Percentiles rank a stretch among this genome's conserved stretches.
phyloP scores from a whole-genome alignment of 2,888 invertebrate genomes.

The Dexiosoma caninum region DNA sequence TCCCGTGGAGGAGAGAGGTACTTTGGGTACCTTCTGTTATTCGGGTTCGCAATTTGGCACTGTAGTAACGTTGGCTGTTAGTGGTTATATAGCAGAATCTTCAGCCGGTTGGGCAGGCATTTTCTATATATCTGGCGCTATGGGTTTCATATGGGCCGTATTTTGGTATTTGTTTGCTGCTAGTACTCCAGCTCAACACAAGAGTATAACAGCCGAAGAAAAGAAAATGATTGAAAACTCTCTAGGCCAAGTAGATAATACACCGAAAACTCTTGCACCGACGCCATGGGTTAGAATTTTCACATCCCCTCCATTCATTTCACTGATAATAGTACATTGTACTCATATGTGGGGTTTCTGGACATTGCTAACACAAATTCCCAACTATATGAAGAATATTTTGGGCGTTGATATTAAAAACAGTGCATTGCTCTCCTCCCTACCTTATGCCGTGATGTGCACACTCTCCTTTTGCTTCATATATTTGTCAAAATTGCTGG shows the following conservation, averaged over 20 bases:
- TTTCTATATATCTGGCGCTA: conserved; percentile 85
- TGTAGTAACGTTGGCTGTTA: conserved; percentile 84
- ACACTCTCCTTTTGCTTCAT: conserved; percentile 85
- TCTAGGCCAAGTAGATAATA: conserved; percentile 78
- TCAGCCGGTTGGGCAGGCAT: conserved; percentile 86
- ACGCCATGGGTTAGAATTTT: conserved; percentile 88
- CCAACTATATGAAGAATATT: conserved; percentile 87
- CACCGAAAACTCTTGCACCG: conserved; percentile 67
- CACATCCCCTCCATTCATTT: conserved; percentile 87
- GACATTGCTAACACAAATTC: conserved; percentile 89
- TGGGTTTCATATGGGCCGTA: conserved; percentile 82
- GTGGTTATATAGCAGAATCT: conserved; percentile 84
- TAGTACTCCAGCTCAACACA: conserved; percentile 82
- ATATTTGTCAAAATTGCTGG: conserved; percentile 81
- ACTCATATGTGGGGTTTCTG: conserved; percentile 89
- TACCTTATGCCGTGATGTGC: conserved; percentile 87
- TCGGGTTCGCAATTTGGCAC: conserved; percentile 90
- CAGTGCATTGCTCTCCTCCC: conserved; percentile 84
- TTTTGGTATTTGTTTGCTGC: conserved; percentile 82
- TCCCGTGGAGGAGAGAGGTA: conserved; percentile 84
- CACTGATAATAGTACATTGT: conserved; percentile 85
- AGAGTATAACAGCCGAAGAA: conserved; percentile 82
- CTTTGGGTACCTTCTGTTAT: conserved; percentile 83
- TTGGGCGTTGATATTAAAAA: conserved; percentile 84
- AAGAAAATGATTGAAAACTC: conserved; percentile 83